Conservation (phyloP, 2,113 vertebrate species). For the Ictalurus furcatus region DNA sequence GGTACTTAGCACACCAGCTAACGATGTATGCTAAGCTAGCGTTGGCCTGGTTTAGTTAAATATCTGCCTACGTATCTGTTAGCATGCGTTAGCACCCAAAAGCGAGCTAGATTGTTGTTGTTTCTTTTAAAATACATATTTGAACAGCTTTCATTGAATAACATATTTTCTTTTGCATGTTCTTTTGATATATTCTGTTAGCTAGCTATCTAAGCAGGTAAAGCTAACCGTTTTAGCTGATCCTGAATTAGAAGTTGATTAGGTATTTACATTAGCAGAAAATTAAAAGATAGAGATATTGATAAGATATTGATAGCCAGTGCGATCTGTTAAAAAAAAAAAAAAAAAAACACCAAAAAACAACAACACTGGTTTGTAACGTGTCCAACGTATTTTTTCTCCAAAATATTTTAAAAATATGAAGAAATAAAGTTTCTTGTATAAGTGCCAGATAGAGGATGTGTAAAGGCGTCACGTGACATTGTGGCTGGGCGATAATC, state of each 20-base stretch:
- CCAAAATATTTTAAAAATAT: neutral
- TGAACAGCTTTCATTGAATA: neutral
- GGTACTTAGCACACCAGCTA: neutral
- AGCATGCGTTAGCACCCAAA: neutral
- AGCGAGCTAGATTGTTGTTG: neutral
- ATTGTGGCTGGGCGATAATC: neutral
- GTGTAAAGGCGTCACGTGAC: conserved; percentile 1
- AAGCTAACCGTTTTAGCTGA: neutral
- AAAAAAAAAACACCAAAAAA: too few species aligned
- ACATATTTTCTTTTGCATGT: neutral
- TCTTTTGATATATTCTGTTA: neutral
- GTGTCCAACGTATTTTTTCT: too few species aligned
- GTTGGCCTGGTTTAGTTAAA: neutral
- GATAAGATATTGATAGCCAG: neutral
- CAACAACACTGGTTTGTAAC: too few species aligned
- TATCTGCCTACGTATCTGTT: neutral
- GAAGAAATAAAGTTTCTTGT: neutral
- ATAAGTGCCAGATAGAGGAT: neutral
- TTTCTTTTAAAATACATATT: neutral
- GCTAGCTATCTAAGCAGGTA: neutral
- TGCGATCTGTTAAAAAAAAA: too few species aligned
- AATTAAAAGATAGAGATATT: neutral
- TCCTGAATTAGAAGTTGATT: neutral
- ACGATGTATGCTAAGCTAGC: neutral
- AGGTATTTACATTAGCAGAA: neutral